Evolutionary conservation across 2,797 vertebrate genomes (phyloP), one percentile per base, ranked within the genome.

Genomic region (Hybognathus amarus): DNA sequence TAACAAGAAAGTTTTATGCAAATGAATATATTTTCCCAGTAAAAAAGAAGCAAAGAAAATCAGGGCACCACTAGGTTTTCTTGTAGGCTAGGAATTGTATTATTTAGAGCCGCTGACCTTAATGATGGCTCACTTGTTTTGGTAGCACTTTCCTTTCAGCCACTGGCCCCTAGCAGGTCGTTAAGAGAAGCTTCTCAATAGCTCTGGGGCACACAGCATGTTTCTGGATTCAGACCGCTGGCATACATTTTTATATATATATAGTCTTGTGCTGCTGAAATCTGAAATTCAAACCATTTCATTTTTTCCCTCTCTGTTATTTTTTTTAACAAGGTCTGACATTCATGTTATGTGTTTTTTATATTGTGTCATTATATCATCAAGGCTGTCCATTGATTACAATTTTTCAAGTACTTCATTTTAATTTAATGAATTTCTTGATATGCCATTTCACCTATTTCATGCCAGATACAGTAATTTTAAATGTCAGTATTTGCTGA

Each of bases 51-150:
- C 30, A 20, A 30, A 30, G 50, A 74, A 52, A 67, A 63, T 63
- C 45, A 54, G 80, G 71, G 33, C 61, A 76, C 17, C 45, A 22
- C n/a, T 66, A 18, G 33, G 71, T 67, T 63, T 42, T 79, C 78
- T 75, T 63, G 61, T 61, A 50, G 69, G 42, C 59, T 33, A 56
- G 38, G 56, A 61, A 61, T 71, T 78, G 75, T 71, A 71, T 76
- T 76, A 40, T 76, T 82, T 56, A 52, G 22, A 6, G 45, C n/a
- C 4, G 15, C 61, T 81, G 79, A 76, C 84, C 84, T 76, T 85
- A 85, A 85, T 85, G 79, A 81, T 70, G 77, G 79, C 84, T 81
- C 71, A 47, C 79, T 77, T 77, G 84, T 87, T 81, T 82, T 70
- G 79, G 68, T 69, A 77, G 70, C 64, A 45, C 69, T 61, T 79